phyloP scores from a whole-genome alignment of 2,113 vertebrate species.

The Panthera uncia region DNA sequence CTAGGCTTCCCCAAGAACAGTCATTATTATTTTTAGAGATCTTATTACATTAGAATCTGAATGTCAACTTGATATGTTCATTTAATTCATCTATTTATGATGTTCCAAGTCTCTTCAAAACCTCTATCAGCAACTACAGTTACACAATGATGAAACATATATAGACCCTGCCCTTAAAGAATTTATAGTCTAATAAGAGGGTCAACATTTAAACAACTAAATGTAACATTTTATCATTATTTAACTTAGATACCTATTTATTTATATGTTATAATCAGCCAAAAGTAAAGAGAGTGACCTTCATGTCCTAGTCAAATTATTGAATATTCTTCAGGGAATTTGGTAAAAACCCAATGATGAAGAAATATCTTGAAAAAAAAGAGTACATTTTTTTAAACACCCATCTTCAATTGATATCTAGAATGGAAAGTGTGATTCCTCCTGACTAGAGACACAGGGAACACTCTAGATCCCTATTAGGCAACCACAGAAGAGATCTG shows the following conservation, averaged over 20 bases:
- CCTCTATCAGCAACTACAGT: not conserved
- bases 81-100: not conserved
- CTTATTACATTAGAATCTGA: not conserved
- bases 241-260: not conserved
- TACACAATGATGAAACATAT: not conserved
- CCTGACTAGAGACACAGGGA: not conserved
- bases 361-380: slow-evolving; percentile 42
- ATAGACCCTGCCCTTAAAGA: not conserved
- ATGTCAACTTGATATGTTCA: not conserved
- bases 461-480: not conserved
- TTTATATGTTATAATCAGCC: not conserved
- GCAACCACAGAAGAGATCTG: not conserved
- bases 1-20: not conserved
- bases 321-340: slow-evolving; percentile 28
- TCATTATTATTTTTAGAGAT: not conserved
- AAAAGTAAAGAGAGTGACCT: not conserved
- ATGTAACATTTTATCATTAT: not conserved
- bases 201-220: slow-evolving; percentile 19
- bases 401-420: not conserved
- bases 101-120: not conserved
- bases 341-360: not conserved
- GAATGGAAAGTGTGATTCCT: not conserved
- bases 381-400: not conserved
- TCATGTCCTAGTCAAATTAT: not conserved
- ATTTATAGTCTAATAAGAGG: not conserved